Conservation (phyloP, 2,888 invertebrate genomes). For the Stenchaetothrips biformis region DNA sequence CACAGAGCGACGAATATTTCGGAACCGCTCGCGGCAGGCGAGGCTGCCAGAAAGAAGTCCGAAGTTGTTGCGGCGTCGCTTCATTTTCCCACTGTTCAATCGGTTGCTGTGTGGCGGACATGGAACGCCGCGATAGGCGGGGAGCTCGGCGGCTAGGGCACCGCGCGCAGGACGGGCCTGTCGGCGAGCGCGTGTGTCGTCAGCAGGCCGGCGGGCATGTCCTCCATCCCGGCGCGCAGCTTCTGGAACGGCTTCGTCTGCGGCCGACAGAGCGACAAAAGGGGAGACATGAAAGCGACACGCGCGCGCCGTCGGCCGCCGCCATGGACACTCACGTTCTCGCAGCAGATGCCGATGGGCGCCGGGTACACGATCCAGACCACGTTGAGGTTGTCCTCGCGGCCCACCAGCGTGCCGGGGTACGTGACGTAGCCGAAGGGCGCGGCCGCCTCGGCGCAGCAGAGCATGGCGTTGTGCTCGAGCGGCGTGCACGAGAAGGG, state of each 20-base stretch:
- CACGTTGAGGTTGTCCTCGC: conserved; percentile 8
- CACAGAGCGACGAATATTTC: no score
- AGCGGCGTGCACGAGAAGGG: conserved; percentile 13
- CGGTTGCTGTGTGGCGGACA: no score
- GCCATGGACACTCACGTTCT: background rate
- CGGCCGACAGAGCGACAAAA: background rate
- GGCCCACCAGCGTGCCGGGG: conserved; percentile 12
- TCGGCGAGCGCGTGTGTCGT: background rate
- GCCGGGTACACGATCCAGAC: conserved; percentile 1
- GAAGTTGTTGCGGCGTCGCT: no score
- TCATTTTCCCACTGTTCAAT: no score
- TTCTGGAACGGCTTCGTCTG: conserved; percentile 1
- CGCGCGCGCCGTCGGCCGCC: background rate
- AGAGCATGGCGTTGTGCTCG: background rate
- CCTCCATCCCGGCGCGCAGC: background rate
- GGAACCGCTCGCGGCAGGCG: no score
- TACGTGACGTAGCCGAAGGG: conserved; percentile 11
- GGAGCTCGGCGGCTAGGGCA: background rate
- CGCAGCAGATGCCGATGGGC: background rate
- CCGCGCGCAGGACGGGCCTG: background rate
- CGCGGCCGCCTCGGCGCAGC: conserved; percentile 16
- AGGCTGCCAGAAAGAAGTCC: no score
- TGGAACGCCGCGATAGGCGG: background rate
- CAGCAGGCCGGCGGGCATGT: background rate
- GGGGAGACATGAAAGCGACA: background rate